A percentile compares a stretch with the other conserved stretches of the same genome.
These are phyloP conservation scores for Leucoraja ocellata DNA, from an alignment of 2,797 vertebrate species.

Conservation along the genomic window DNA sequence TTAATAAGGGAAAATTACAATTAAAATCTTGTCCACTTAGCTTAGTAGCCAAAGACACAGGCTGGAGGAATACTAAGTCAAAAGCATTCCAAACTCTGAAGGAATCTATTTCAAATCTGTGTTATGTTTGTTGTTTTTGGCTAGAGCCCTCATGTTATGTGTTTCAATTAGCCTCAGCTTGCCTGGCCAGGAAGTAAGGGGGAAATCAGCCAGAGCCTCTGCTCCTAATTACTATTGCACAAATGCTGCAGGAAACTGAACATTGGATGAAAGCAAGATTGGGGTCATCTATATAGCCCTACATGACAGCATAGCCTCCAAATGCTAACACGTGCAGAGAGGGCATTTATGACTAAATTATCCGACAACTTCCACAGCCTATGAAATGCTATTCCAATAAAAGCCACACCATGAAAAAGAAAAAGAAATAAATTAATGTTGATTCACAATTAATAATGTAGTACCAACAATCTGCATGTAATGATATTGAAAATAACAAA, in stretches of 20 bases:
- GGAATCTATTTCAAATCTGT: background rate
- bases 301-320: background rate
- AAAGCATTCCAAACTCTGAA: background rate
- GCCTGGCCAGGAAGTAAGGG: background rate
- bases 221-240: background rate
- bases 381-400: background rate
- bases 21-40: background rate
- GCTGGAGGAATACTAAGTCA: background rate
- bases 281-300: background rate
- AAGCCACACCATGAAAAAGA: background rate
- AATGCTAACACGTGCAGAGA: background rate
- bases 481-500: slow-evolving; percentile 16
- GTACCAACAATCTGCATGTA: background rate
- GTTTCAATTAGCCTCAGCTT: background rate
- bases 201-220: background rate
- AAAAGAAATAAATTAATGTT: background rate
- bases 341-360: background rate
- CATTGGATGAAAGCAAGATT: background rate
- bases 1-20: background rate
- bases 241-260: background rate
- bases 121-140: background rate
- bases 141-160: background rate
- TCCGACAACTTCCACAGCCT: background rate
- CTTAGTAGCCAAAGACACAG: background rate
- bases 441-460: background rate